phyloP scores from a whole-genome alignment of 2,797 vertebrate species.

The Tadarida brasiliensis region DNA sequence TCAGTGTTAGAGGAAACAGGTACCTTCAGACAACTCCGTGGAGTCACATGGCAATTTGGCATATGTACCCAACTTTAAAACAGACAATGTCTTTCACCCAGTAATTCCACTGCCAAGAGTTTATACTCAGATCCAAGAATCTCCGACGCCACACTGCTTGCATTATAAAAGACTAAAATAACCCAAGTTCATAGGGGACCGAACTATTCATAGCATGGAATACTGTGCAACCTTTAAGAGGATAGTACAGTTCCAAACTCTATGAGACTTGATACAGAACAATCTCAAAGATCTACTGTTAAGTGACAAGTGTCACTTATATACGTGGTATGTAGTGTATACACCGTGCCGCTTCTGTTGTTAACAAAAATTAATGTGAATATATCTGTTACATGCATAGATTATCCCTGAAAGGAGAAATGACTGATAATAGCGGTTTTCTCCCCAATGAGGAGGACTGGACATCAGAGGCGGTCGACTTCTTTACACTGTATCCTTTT shows the following conservation, averaged over 20 bases:
- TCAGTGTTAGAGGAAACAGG: background rate
- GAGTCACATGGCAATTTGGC: background rate
- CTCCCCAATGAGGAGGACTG: background rate
- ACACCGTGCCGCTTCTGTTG: background rate
- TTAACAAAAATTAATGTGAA: background rate
- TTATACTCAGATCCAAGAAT: background rate
- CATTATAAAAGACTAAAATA: background rate
- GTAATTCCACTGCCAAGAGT: background rate
- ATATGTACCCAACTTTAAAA: background rate
- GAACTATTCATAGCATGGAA: background rate
- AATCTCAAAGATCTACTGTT: background rate
- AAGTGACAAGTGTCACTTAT: background rate
- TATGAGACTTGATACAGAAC: background rate
- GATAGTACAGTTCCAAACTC: background rate
- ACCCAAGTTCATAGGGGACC: background rate
- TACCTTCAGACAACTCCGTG: background rate
- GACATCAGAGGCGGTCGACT: background rate
- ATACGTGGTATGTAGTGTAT: background rate
- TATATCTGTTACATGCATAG: background rate
- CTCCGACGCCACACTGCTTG: background rate
- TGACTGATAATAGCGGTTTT: background rate
- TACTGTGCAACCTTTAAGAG: background rate
- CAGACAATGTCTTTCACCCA: background rate
- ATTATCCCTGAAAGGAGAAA: background rate
- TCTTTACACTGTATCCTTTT: background rate